A percentile compares a stretch with the other conserved stretches of the same genome.
These are phyloP conservation scores for Martes flavigula DNA, from an alignment of 2,797 vertebrate species.

Conservation along the genomic window DNA sequence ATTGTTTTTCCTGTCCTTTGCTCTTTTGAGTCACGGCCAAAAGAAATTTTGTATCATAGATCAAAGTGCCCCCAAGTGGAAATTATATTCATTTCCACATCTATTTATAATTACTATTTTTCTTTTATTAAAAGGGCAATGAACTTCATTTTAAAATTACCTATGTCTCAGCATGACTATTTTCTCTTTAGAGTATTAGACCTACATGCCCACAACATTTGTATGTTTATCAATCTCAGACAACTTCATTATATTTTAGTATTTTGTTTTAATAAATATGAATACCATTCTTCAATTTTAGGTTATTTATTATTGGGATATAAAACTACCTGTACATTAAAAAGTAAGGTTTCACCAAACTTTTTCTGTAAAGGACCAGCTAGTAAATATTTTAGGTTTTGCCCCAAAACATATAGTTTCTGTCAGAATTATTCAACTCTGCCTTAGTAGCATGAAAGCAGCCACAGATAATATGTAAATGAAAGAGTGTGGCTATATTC, in stretches of 20 bases:
- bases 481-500: background rate
- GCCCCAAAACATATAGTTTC: background rate
- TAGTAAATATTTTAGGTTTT: conserved; percentile 26
- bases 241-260: background rate
- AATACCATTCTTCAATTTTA: conserved; percentile 17
- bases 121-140: conserved; percentile 27
- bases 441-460: background rate
- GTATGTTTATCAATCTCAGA: background rate
- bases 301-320: background rate
- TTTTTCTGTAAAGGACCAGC: background rate
- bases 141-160: conserved; percentile 44
- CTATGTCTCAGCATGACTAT: background rate
- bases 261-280: conserved; percentile 16
- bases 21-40: background rate
- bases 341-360: background rate
- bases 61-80: background rate
- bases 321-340: background rate
- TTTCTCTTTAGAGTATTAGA: conserved; percentile 36
- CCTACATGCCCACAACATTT: background rate
- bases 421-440: background rate
- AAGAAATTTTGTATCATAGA: conserved; percentile 12
- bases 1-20: background rate
- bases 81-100: background rate
- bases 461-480: background rate
- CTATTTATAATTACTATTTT: background rate